phyloP scores from a whole-genome alignment of 2,888 invertebrate species.

The Eilema griseolum region DNA sequence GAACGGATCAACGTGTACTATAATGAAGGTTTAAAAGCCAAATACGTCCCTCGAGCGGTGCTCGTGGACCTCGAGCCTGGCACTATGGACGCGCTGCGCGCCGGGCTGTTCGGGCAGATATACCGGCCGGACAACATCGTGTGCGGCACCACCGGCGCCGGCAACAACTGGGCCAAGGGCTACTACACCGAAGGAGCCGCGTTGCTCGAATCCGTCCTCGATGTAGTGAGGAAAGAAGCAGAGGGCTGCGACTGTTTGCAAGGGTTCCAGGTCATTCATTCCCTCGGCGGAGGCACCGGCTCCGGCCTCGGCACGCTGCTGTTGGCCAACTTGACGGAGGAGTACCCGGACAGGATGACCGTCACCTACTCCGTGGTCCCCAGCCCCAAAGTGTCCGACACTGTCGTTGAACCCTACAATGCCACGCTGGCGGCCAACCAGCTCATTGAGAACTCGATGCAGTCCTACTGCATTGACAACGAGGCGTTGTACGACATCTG shows the following conservation, averaged over 20 bases:
- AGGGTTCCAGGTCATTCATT: conserved; percentile 89
- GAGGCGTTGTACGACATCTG: conserved; percentile 93
- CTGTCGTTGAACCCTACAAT: conserved; percentile 89
- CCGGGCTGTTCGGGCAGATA: conserved; percentile 90
- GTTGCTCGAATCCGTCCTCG: conserved; percentile 87
- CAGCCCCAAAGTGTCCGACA: conserved; percentile 92
- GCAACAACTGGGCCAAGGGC: conserved; percentile 89
- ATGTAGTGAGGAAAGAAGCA: conserved; percentile 87
- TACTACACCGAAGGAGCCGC: conserved; percentile 90
- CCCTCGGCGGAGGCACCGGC: conserved; percentile 92
- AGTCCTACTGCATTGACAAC: conserved; percentile 91
- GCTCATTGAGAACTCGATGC: conserved; percentile 90
- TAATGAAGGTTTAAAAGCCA: conserved; percentile 89
- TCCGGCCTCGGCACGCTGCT: conserved; percentile 91
- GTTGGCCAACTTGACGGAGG: conserved; percentile 90
- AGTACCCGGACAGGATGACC: conserved; percentile 92
- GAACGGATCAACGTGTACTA: conserved; percentile 93
- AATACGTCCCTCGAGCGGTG: conserved; percentile 78
- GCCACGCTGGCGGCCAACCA: conserved; percentile 90
- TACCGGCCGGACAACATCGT: conserved; percentile 92
- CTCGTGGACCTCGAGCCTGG: conserved; percentile 79
- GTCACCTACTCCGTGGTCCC: conserved; percentile 91
- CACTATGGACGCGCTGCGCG: conserved; percentile 89
- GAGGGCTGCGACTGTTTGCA: conserved; percentile 90
- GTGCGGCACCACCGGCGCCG: conserved; percentile 88